Conservation (phyloP, 2,113 vertebrate species). For the Cisticola juncidis region DNA sequence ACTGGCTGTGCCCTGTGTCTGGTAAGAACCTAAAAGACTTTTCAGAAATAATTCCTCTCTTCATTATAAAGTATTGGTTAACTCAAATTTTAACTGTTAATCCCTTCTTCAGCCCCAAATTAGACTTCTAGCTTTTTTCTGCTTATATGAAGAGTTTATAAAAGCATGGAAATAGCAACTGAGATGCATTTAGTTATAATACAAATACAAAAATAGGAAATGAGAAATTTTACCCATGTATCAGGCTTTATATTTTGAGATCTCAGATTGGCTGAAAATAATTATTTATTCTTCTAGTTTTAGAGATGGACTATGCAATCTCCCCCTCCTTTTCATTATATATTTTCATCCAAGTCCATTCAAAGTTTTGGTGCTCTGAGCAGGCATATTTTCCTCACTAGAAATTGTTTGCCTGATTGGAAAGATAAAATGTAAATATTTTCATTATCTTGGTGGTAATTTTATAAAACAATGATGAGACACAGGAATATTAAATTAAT, state of each 20-base stretch:
- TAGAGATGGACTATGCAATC: background rate
- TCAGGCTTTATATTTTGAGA: background rate
- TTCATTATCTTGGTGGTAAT: background rate
- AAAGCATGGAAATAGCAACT: background rate
- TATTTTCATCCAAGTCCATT: background rate
- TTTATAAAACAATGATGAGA: background rate
- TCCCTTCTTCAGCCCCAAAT: background rate
- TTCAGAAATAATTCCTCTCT: background rate
- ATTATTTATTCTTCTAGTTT: background rate
- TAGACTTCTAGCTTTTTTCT: background rate
- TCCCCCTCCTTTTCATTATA: accelerated
- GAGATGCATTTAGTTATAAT: background rate
- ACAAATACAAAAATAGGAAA: background rate
- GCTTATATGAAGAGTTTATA: background rate
- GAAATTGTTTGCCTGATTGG: background rate
- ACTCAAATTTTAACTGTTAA: background rate
- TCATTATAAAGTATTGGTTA: background rate
- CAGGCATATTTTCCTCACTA: background rate
- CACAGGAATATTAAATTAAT: background rate
- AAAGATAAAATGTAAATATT: background rate
- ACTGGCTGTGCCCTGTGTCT: background rate
- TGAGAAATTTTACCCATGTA: background rate
- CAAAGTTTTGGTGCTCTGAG: background rate
- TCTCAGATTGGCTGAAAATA: background rate
- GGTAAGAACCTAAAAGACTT: background rate